Base-by-base conservation (phyloP, 2,888 invertebrate species). In the Laspeyria flexula region DNA sequence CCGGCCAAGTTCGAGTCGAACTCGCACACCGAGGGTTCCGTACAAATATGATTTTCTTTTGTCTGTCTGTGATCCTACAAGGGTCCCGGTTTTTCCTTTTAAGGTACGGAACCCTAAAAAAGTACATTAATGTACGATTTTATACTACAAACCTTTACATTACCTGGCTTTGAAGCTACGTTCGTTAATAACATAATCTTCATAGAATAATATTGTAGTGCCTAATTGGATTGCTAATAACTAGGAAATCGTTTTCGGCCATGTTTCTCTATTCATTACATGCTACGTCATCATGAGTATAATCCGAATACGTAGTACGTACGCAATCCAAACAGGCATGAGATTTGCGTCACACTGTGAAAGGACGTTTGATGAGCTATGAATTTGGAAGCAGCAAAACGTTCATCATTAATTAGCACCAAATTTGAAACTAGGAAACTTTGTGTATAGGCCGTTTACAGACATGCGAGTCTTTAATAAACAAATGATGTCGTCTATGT, bases 401-500 rank as follows among this genome's bases (percentile, higher is more conserved):
- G 55, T 53, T 60, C 65, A 51, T 58, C 60, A 55, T 59, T 74
- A 73, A 75, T 76, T 73, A 76, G 58, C 53, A 52, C 59, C 62
- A 57, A 69, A 66, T 66, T 51, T 55, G 55, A 60, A 67, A 64
- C 61, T 63, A 43, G 55, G 48, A 30, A 65, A 67, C 55, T 64
- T 62, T 71, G 66, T 68, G 73, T 70, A 66, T 6, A 25, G 7
- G 25, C 5, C 9, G 25, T 25, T 25, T 25, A 18, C 5, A 18
- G 18, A 18, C 25, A 7, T 1, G 9, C 25, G 25, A 25, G 5
- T 7, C 7, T 25, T 25, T 6, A 7, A 7, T 25, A 6, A 7
- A 25, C 25, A 7, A 1, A 3, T 7, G 25, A 6, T 7, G 5
- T 7, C 9, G 7, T 6, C 3, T 7, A 25, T 25, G 18, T 18